phyloP scores from a whole-genome alignment of 2,888 invertebrate genomes.

The Punctoribates punctum region DNA sequence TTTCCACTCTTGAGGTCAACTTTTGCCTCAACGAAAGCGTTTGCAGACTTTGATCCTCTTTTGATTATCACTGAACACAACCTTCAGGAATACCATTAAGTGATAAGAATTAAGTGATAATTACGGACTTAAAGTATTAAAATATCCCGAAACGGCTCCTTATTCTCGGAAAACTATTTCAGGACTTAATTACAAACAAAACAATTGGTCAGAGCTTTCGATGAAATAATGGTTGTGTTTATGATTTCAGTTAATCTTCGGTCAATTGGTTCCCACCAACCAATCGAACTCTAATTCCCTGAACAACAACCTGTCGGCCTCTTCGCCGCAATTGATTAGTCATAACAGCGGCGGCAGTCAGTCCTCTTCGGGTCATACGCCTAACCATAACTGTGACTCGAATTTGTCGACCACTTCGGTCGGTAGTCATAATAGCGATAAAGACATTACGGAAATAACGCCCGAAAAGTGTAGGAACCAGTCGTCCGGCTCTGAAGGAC shows the following conservation, averaged over 20 bases:
- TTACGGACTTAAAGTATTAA: no score
- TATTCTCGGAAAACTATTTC: no score
- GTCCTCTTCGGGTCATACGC: conserved; percentile 45
- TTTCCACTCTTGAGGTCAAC: no score
- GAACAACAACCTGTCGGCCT: neutral
- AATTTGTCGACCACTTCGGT: conserved; percentile 87
- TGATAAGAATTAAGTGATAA: no score
- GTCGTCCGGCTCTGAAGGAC: conserved; percentile 50
- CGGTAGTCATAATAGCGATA: conserved; percentile 94
- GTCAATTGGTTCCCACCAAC: neutral
- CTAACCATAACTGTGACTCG: conserved; percentile 84
- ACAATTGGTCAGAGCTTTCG: no score
- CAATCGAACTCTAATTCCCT: conserved; percentile 1
- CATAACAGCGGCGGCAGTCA: conserved; percentile 21
- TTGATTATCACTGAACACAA: no score
- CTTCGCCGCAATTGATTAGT: neutral
- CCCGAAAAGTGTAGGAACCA: conserved; percentile 39
- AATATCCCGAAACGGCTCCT: no score
- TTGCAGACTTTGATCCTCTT: no score
- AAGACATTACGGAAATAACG: conserved; percentile 61
- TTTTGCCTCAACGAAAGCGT: no score
- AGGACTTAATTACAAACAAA: neutral
- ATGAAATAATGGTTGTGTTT: no score
- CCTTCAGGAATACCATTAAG: no score
- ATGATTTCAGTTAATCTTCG: neutral